Evolutionary conservation across 2,888 invertebrate species (phyloP), one percentile per base, ranked within the genome.

Genomic region (Macrophya alboannulata): DNA sequence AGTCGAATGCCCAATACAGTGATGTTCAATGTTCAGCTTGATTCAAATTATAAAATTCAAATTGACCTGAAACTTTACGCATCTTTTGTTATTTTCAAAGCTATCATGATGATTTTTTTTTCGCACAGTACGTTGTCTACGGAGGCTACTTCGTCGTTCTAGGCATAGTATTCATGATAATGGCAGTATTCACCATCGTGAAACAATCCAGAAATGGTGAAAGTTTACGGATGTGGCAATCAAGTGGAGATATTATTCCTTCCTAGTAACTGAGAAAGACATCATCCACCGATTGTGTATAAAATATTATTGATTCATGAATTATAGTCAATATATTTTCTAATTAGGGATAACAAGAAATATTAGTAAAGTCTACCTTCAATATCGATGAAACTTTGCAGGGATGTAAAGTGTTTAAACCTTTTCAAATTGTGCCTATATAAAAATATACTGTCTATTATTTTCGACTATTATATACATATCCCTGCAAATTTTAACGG

Each of bases 91-190:
- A n/a, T 77, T 12, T 21, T 15, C 40, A 48, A 31, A 21, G 65
- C 40, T 21, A 0, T 31, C 6, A 25, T 51, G 37, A 82, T 43
- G 0, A 59, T 59, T 87, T 84, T 43, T 68, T 40, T 84, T 25
- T 90, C 31, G 94, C 87, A 92, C 97, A 98, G 95, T 98, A 96
- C 93, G 94, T 96, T 87, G 95, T 96, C 0, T 96, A 97, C 88
- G 97, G 97, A 40, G 94, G 95, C 4, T 96, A 97, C 90, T 97
- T 96, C 91, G 90, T 96, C 8, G 89, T 95, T 0, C 94, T 97
- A 31, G 96, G 97, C 0, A 91, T 94, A 0, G 88, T 95, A 9
- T 97, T 95, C 91, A 92, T 95, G 84, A 86, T 94, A 48, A 94
- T 95, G 87, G 94, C 92, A 21, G 86, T 91, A 8, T 87, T 90